Percentiles rank a stretch among this genome's conserved stretches.
Evolutionary conservation across 2,797 vertebrate species (phyloP).

Genomic region (Rhodeus uyekii): DNA sequence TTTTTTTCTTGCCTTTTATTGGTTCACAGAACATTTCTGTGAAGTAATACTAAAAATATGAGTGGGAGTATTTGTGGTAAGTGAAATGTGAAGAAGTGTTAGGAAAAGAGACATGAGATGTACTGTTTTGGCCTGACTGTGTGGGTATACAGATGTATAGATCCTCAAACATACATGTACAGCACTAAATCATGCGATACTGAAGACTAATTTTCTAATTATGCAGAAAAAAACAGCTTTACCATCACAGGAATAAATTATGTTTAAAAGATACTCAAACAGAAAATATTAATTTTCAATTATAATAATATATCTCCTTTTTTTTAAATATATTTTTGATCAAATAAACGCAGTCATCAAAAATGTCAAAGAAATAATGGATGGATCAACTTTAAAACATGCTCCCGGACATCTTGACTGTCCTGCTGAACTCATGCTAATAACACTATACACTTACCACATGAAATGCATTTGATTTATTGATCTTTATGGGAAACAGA

Average conservation of each 20-base stretch:
- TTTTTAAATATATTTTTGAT: neutral
- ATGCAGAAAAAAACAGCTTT: neutral
- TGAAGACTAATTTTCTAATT: neutral
- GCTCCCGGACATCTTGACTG: neutral
- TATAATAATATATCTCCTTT: neutral
- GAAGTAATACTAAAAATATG: neutral
- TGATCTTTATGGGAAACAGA: constrained; percentile 29
- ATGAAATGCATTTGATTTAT: constrained; percentile 5
- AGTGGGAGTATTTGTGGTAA: constrained; percentile 7
- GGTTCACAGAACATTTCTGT: constrained; percentile 3
- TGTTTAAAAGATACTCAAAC: too few relatives aligned
- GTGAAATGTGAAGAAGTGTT: constrained; percentile 5
- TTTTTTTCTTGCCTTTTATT: neutral
- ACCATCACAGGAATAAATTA: neutral
- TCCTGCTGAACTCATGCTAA: neutral
- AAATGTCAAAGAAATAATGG: too few relatives aligned
- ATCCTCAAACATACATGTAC: neutral
- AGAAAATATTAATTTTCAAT: too few relatives aligned
- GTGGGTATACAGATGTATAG: neutral
- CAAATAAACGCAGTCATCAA: too few relatives aligned
- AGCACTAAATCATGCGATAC: neutral
- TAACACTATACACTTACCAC: neutral
- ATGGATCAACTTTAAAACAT: neutral
- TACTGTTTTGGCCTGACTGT: neutral
- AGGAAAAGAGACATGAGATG: neutral